phyloP scores from a whole-genome alignment of 2,888 invertebrate species.

The Amorpha juglandis region DNA sequence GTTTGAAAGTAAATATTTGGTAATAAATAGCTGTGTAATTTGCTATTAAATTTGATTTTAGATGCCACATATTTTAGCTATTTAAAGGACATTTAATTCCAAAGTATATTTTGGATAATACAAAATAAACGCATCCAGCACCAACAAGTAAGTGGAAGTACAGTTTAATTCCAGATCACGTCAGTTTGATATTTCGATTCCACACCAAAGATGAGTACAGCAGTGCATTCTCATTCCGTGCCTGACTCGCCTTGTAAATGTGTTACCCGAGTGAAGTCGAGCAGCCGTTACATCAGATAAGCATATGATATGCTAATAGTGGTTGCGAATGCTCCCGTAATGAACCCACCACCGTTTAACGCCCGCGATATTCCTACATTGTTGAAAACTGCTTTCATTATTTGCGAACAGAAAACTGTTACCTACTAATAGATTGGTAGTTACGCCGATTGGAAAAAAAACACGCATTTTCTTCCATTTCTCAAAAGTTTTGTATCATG shows the following conservation, averaged over 20 bases:
- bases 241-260: constrained; percentile 39
- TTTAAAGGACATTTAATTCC: too few relatives aligned
- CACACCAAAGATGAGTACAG: neutral
- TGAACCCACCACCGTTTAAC: constrained; percentile 71
- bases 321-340: constrained; percentile 74
- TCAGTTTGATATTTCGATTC: neutral
- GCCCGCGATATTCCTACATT: constrained; percentile 52
- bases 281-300: constrained; percentile 77
- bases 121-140: too few relatives aligned
- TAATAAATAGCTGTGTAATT: too few relatives aligned
- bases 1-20: too few relatives aligned
- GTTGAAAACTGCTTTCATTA: constrained; percentile 28
- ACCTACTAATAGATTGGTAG: neutral
- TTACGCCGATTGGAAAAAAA: too few relatives aligned
- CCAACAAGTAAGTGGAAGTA: neutral
- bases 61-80: too few relatives aligned
- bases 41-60: too few relatives aligned
- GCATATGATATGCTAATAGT: constrained; percentile 78
- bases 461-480: too few relatives aligned
- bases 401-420: neutral
- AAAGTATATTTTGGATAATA: too few relatives aligned
- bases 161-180: neutral
- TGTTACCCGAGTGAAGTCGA: constrained; percentile 48
- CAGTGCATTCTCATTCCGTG: constrained; percentile 8
- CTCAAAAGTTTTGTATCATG: too few relatives aligned